phyloP scores from a whole-genome alignment of 2,113 vertebrate species.

The Lampris megalopsis region DNA sequence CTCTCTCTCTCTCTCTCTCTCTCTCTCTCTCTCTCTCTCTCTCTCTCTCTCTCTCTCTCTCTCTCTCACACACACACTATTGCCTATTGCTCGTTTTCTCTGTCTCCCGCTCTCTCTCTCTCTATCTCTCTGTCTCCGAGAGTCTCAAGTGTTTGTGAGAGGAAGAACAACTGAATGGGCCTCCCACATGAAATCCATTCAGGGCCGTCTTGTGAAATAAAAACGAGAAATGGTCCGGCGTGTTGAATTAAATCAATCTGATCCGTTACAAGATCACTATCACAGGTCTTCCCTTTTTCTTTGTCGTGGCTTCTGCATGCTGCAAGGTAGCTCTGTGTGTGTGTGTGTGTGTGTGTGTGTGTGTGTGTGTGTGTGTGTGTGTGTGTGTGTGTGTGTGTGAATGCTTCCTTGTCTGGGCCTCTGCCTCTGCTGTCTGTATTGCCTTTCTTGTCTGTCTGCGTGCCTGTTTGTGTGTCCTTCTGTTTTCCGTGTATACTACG shows the following conservation, averaged over 20 bases:
- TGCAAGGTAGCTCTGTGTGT: conserved; percentile 17
- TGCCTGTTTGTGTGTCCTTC: not conserved
- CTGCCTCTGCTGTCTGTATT: no score
- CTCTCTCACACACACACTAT: conserved; percentile 35
- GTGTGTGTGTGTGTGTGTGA: conserved; percentile 14
- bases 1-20: conserved; percentile 46
- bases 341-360: not conserved
- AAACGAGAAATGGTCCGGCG: conserved; percentile 69
- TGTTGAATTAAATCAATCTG: conserved; percentile 72
- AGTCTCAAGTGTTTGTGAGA: conserved; percentile 50
- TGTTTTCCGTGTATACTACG: not conserved
- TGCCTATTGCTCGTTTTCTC: conserved; percentile 35
- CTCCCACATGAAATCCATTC: conserved; percentile 77
- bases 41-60: conserved; percentile 29
- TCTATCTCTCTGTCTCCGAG: conserved; percentile 36
- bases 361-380: not conserved
- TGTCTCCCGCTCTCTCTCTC: conserved; percentile 1
- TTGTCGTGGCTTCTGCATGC: conserved; percentile 55
- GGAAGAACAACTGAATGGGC: conserved; percentile 68
- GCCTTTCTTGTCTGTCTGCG: not conserved
- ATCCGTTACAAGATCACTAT: conserved; percentile 73
- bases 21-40: conserved; percentile 11
- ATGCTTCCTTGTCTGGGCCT: not conserved
- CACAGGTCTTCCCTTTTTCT: conserved; percentile 65
- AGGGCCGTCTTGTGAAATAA: conserved; percentile 72